Evolutionary conservation across 2,113 vertebrate genomes (phyloP).

Genomic region (Eulemur rufifrons): DNA sequence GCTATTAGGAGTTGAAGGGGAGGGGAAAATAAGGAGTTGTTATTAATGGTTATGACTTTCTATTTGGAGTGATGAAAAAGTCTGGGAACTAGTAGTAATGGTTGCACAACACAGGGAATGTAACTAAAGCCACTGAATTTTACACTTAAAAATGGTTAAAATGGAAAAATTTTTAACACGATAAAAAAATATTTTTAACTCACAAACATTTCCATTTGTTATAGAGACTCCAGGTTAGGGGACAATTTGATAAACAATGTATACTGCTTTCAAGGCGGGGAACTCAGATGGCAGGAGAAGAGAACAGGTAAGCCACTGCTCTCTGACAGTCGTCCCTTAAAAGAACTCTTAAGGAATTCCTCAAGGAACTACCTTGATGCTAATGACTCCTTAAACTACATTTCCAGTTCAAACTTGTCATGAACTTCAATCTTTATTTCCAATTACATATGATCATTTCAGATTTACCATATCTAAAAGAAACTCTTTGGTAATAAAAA

Average conservation of each 20-base stretch:
- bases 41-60: neutral
- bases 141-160: neutral
- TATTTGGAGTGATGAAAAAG: neutral
- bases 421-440: neutral
- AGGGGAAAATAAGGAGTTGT: neutral
- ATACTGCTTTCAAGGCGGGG: neutral
- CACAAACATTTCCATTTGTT: neutral
- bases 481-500: conserved; percentile 15
- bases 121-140: neutral
- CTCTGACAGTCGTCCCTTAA: neutral
- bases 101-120: neutral
- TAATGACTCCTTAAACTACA: neutral
- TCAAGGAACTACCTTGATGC: neutral
- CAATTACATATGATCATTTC: neutral
- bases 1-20: neutral
- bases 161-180: neutral
- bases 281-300: neutral
- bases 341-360: neutral
- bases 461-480: neutral
- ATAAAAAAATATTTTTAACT: neutral
- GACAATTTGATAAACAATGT: neutral
- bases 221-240: neutral
- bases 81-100: neutral
- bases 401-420: neutral
- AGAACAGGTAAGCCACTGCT: neutral